These are phyloP conservation scores for Ophiothrix spiculata DNA, from an alignment of 35 echinoderm and acorn worm species.

Conservation along the genomic window DNA sequence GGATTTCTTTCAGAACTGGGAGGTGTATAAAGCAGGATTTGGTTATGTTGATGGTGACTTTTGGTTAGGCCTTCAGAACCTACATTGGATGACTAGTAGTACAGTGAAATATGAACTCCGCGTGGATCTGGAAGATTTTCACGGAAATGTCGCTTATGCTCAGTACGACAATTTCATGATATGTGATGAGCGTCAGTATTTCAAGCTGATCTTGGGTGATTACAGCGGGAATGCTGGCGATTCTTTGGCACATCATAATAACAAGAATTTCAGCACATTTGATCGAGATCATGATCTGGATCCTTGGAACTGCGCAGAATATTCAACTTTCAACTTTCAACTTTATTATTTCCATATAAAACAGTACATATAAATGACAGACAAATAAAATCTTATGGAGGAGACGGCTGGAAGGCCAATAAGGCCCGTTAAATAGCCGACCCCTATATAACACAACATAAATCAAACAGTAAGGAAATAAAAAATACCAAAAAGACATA, in stretches of 20 bases:
- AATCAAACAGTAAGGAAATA: too few relatives aligned
- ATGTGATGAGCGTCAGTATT: conserved; percentile 4
- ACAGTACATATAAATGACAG: too few relatives aligned
- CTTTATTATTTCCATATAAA: too few relatives aligned
- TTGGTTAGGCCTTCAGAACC: conserved; percentile 39
- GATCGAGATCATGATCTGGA: too few relatives aligned
- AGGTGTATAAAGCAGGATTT: conserved; percentile 24
- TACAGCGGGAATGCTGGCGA: background rate
- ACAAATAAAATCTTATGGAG: too few relatives aligned
- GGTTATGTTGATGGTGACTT: conserved; percentile 33
- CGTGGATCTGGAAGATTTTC: conserved; percentile 53
- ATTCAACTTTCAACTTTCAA: too few relatives aligned
- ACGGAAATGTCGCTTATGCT: conserved; percentile 40
- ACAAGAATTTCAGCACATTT: too few relatives aligned
- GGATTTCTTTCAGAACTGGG: conserved; percentile 37
- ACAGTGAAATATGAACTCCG: conserved; percentile 60
- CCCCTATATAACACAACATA: too few relatives aligned
- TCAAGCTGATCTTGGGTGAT: background rate
- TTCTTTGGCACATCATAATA: background rate
- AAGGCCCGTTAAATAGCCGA: too few relatives aligned
- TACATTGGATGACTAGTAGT: conserved; percentile 6
- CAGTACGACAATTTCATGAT: conserved; percentile 54
- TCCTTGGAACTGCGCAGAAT: too few relatives aligned
- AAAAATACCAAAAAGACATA: too few relatives aligned
- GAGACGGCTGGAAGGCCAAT: too few relatives aligned